These are phyloP conservation scores for Ctenomys sociabilis DNA, from an alignment of 2,113 vertebrate genomes.

Conservation along the genomic window DNA sequence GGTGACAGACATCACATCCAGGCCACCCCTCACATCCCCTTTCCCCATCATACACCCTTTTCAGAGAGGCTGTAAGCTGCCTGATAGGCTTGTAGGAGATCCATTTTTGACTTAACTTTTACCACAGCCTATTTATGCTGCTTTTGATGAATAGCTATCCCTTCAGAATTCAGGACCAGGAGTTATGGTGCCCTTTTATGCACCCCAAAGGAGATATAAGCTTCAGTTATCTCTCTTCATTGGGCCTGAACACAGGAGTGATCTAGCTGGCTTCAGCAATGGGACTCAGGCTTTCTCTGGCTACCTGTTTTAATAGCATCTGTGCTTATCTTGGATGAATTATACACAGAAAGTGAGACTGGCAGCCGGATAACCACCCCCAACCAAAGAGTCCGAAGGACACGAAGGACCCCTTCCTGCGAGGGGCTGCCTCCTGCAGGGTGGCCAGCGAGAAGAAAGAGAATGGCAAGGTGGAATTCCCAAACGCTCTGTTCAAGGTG, in stretches of 20 bases:
- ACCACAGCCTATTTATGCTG: conserved; percentile 55
- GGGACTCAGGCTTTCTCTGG: not conserved
- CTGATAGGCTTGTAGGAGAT: conserved; percentile 42
- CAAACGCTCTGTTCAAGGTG: conserved; percentile 38
- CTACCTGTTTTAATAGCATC: conserved; percentile 35
- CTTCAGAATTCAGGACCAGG: conserved; percentile 39
- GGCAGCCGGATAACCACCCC: not conserved
- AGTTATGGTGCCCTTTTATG: not conserved
- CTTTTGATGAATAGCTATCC: conserved; percentile 45
- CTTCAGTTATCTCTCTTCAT: conserved; percentile 40
- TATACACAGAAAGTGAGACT: conserved; percentile 23
- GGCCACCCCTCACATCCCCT: too few relatives aligned
- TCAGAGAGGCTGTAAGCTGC: not conserved
- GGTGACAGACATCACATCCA: too few relatives aligned
- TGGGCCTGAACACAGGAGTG: conserved; percentile 29
- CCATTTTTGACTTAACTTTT: not conserved
- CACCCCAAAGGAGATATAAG: not conserved
- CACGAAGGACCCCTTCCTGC: not conserved
- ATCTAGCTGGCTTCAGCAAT: conserved; percentile 17
- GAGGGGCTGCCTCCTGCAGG: not conserved
- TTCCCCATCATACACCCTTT: not conserved
- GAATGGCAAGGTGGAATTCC: conserved; percentile 23
- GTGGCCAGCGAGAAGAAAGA: not conserved
- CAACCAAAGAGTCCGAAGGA: conserved; percentile 37
- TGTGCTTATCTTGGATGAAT: conserved; percentile 23